These are phyloP conservation scores for Endotricha flammealis DNA, from an alignment of 2,888 invertebrate species.

Conservation along the genomic window DNA sequence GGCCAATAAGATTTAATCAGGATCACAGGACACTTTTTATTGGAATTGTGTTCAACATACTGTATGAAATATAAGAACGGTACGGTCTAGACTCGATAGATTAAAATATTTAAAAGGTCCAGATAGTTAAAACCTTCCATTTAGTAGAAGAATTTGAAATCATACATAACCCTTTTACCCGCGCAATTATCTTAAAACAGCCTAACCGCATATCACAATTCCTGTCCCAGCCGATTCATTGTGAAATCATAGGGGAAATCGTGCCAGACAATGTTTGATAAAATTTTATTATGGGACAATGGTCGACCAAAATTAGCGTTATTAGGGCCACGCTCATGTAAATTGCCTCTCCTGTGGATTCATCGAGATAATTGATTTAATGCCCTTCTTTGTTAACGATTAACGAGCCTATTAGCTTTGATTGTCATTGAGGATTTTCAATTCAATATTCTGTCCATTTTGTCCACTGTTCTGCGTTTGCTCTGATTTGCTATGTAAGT, in stretches of 20 bases:
- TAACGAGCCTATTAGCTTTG: constrained; percentile 17
- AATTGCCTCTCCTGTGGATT: constrained; percentile 47
- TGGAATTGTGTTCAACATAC: no score
- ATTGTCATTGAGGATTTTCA: constrained; percentile 23
- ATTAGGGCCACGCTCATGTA: constrained; percentile 49
- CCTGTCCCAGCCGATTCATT: constrained; percentile 20
- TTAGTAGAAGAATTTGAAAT: no score
- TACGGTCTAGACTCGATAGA: no score
- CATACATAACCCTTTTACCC: no score
- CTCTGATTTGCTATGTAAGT: no score
- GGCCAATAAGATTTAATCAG: no score
- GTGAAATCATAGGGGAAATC: constrained; percentile 38
- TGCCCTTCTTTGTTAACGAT: constrained; percentile 52
- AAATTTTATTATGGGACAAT: constrained; percentile 60
- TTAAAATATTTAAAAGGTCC: no score
- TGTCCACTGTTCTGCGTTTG: no score
- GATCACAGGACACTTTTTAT: no score
- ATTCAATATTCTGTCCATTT: no score
- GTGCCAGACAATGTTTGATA: constrained; percentile 47
- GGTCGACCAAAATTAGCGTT: constrained; percentile 54
- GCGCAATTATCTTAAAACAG: constrained; percentile 5
- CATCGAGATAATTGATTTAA: constrained; percentile 66
- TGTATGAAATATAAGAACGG: no score
- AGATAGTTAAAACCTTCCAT: no score
- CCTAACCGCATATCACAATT: constrained; percentile 13